Evolutionary conservation across 2,888 invertebrate genomes (phyloP), one percentile per base, ranked within the genome.

Genomic region (Drosophila putrida): DNA sequence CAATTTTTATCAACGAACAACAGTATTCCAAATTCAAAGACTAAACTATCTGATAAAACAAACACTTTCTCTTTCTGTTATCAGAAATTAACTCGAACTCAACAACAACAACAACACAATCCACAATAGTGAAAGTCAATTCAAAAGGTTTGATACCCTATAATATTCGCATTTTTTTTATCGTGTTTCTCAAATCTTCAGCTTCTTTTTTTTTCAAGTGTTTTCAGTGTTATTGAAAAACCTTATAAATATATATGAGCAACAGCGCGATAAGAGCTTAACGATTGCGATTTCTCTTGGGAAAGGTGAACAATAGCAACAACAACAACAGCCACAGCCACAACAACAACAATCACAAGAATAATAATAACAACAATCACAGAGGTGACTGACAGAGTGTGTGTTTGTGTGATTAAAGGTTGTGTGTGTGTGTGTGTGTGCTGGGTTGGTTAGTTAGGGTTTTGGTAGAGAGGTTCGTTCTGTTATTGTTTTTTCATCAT

Each of bases 171-270:
- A 13, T 75, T 74, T 72, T 72, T 73, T 74, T 71, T 33, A 15
- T 55, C 44, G 73, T 76, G 73, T 6, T 13, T 25, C 33, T 25
- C 33, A 39, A 41, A 54, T 33, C 41, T 31, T 44, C 25, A 54
- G 41, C 6, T 43, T 57, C 33, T 33, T 57, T 75, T 74, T 75
- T 75, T 75, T 76, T 76, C 5, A 15, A 54, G 50, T 71, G 65
- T 50, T 33, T 39, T 62, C 10, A 71, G 71, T 71, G 71, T 20
- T 66, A 58, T 61, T 47, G 25, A 43, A 62, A 65, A 57, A 68
- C 47, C 44, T 41, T 39, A 39, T 51, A 46, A 60, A 55, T 57
- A 46, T 41, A 58, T 4, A 43, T 46, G 38, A 57, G 31, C 38
- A 33, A 46, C 41, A 46, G 53, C 25, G 63, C 38, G 67, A 67